Base-by-base conservation (phyloP, 2,797 vertebrate species). In the Crypturellus tataupa region DNA sequence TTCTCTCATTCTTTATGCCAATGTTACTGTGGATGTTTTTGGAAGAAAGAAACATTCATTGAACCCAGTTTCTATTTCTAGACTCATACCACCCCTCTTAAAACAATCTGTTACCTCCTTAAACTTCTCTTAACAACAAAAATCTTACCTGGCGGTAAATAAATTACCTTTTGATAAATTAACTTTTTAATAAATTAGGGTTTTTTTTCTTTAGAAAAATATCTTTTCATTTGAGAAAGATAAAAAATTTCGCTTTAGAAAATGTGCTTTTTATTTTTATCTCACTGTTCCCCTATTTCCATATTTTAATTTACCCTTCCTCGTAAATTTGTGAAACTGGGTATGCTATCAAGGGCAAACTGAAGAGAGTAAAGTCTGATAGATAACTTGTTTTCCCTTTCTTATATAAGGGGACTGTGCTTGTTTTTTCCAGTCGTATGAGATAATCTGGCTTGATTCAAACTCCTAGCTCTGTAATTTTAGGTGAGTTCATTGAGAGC, bases 321-420 rank as follows among this genome's bases (percentile, higher is more conserved):
- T 53, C 35, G 4, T 23, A 70, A n/a, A 20, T 7, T 68, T 8
- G 12, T 37, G 13, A 44, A 78, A 9, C 4, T 63, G 3, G 20
- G 11, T 2, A 1, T 75, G 4, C 8, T 49, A 12, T 18, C 81
- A 44, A 85, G 23, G 39, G 63, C 2, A 80, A 78, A 9, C n/a
- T 27, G 18, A 15, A 76, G 25, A 82, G 72, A n/a, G 5, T 53
- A 16, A 85, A 80, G 31, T 51, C 12, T 31, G 37, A 10, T 9
- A 11, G 6, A 39, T 39, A 69, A 84, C 39, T 71, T 79, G 0
- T 1, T 68, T 90, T 65, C 8, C 8, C 6, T 58, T 80, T 27
- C 1, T 17, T 83, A 46, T 33, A 3, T 35, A 6, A 5, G 3
- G 5, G 4, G 59, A 20, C 10, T 0, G 0, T 51, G 10, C 6